Percentiles rank a stretch among this genome's conserved stretches.
Evolutionary conservation across 64 coral and sea anemone genomes (phyloP).

Genomic region (Montipora cactus): DNA sequence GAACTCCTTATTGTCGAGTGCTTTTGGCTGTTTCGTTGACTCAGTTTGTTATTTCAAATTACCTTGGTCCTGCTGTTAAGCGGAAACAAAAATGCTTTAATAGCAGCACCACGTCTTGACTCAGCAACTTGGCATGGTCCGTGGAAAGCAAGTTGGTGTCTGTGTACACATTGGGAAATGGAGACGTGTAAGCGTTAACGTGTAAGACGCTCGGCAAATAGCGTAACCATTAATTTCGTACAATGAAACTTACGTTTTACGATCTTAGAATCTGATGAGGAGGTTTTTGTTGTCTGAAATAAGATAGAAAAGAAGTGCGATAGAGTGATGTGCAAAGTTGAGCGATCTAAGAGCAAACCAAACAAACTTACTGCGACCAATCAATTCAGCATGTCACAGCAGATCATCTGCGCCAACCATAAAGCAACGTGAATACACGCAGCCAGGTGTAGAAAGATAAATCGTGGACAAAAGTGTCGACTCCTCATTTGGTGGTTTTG

Average conservation of each 20-base stretch:
- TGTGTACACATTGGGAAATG: neutral
- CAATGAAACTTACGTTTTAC: conserved; percentile 77
- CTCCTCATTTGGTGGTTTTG: too few relatives aligned
- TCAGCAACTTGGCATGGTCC: conserved; percentile 88
- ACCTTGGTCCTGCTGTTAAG: conserved; percentile 93
- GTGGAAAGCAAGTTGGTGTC: conserved; percentile 69
- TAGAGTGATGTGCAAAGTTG: neutral
- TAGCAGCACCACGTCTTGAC: conserved; percentile 93
- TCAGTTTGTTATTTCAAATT: neutral
- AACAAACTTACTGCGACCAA: too few relatives aligned
- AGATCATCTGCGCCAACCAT: too few relatives aligned
- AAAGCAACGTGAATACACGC: too few relatives aligned
- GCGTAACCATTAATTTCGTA: neutral
- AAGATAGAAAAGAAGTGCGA: neutral
- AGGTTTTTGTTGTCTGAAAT: conserved; percentile 74
- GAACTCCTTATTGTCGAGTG: too few relatives aligned
- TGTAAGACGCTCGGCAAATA: neutral
- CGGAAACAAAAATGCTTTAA: conserved; percentile 99
- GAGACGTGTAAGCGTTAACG: neutral
- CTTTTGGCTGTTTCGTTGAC: too few relatives aligned
- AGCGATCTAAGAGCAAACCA: too few relatives aligned
- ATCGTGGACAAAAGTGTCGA: too few relatives aligned
- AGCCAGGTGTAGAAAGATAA: too few relatives aligned
- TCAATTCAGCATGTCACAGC: too few relatives aligned
- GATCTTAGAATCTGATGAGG: conserved; percentile 74